Base-by-base conservation (phyloP, 1,140 invertebrate species). In the Apolygus lucorum region DNA sequence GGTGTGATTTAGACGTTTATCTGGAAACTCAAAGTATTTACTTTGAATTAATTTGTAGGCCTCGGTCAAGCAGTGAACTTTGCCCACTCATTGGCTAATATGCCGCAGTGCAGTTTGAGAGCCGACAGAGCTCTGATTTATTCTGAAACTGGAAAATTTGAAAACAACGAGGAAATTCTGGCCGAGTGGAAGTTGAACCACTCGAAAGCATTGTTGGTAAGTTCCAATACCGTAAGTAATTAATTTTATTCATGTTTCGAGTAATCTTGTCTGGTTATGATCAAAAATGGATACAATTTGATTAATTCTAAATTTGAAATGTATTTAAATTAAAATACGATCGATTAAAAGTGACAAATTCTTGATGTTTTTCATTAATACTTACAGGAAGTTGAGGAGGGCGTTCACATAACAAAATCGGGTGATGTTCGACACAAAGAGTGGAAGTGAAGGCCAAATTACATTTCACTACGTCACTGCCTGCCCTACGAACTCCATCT, bases 31-130 rank as follows among this genome's bases (percentile, higher is more conserved):
- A 17, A 17, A 8, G 34, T 17, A 42, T 42, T 8, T 8, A 42
- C 34, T 42, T 42, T n/a, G n/a, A n/a, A n/a, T n/a, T 17, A 42
- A 42, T 42, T 52, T 52, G 22, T 34, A 76, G 75, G 70, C 27
- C 28, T 75, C 68, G 75, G 75, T 13, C 73, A 76, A 70, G 75
- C 73, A 24, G 29, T 75, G 11, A 72, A 59, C 63, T 69, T 72
- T 54, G 75, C 70, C 0, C 25, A 54, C 22, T 63, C 70, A 24
- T 52, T 76, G 42, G 59, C 70, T 25, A 75, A 74, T 59, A 73
- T 74, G 71, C 71, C 73, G 14, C 69, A 72, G 68, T 21, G 28
- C 2, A 63, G 64, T 25, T 52, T 73, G 13, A 69, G 63, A 68
- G 68, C 72, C 21, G 71, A 73, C 63, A 62, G 72, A 62, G 71